These are phyloP conservation scores for Nycteola revayana DNA, from an alignment of 2,888 invertebrate genomes.

Conservation along the genomic window DNA sequence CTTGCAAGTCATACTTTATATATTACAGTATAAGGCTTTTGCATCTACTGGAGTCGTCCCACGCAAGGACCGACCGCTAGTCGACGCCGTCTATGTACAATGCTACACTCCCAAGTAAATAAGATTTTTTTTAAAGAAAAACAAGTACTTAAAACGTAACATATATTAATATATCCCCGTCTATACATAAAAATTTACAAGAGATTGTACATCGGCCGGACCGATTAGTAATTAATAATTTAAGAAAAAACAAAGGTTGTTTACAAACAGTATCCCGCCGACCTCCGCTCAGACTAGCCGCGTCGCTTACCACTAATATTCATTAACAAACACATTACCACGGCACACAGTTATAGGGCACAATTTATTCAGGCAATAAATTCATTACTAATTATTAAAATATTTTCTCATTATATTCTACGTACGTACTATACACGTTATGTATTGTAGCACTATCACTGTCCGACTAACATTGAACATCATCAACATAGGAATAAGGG, in stretches of 20 bases:
- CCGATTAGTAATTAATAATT: conserved; percentile 62
- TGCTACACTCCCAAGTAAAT: conserved; percentile 45
- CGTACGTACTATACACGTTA: conserved; percentile 53
- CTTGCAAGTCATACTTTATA: conserved; percentile 58
- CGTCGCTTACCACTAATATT: conserved; percentile 38
- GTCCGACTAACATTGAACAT: conserved; percentile 47
- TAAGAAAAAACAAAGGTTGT: conserved; percentile 46
- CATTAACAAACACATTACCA: conserved; percentile 41
- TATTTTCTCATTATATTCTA: conserved; percentile 48
- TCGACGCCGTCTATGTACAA: conserved; percentile 53
- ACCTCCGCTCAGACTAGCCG: conserved; percentile 39
- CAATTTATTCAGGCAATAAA: conserved; percentile 67
- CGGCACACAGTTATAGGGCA: conserved; percentile 71
- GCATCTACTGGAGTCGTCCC: conserved; percentile 56
- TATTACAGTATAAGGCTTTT: conserved; percentile 74
- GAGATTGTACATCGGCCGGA: conserved; percentile 70
- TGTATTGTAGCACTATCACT: conserved; percentile 68
- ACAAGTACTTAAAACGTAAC: conserved; percentile 61
- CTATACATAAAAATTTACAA: conserved; percentile 79
- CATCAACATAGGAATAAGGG: conserved; percentile 33
- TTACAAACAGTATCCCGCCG: conserved; percentile 36
- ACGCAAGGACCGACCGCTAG: conserved; percentile 38
- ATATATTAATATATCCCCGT: conserved; percentile 79
- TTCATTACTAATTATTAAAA: conserved; percentile 43
- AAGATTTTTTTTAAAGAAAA: conserved; percentile 55